These are phyloP conservation scores for Acrobasis repandana DNA, from an alignment of 2,888 invertebrate genomes.

Conservation along the genomic window DNA sequence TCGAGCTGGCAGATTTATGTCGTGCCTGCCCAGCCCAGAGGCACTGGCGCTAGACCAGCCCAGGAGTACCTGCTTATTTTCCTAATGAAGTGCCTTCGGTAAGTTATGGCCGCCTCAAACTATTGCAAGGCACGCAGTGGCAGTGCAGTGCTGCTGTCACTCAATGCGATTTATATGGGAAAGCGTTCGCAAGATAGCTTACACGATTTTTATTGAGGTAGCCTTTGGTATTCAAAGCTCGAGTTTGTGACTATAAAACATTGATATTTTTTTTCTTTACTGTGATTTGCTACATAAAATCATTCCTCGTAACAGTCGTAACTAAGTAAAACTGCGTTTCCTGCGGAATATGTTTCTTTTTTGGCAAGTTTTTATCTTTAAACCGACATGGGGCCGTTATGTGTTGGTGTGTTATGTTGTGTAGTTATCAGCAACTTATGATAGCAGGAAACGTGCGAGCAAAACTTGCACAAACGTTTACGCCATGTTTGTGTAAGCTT, in stretches of 20 bases:
- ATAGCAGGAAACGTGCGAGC: too few species aligned
- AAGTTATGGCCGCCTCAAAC: conserved; percentile 1
- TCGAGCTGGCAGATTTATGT: conserved; percentile 1
- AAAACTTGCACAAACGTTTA: too few species aligned
- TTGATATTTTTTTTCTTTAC: background rate
- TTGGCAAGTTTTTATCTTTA: too few species aligned
- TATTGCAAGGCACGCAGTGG: conserved; percentile 13
- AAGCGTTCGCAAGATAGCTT: background rate
- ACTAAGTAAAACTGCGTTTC: too few species aligned
- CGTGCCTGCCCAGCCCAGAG: background rate
- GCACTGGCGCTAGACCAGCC: conserved; percentile 8
- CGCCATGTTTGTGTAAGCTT: too few species aligned
- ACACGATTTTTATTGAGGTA: background rate
- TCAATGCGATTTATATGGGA: conserved; percentile 16
- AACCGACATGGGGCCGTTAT: too few species aligned
- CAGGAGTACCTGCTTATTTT: conserved; percentile 11
- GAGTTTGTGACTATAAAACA: background rate
- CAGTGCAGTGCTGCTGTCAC: background rate
- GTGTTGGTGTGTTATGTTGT: too few species aligned
- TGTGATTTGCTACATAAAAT: too few species aligned
- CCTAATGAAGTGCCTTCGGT: conserved; percentile 7
- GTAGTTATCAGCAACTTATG: too few species aligned
- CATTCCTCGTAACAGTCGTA: too few species aligned
- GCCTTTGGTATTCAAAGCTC: background rate
- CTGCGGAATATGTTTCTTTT: too few species aligned